Base-by-base conservation (phyloP, 2,113 vertebrate genomes). In the Glareola pratincola region DNA sequence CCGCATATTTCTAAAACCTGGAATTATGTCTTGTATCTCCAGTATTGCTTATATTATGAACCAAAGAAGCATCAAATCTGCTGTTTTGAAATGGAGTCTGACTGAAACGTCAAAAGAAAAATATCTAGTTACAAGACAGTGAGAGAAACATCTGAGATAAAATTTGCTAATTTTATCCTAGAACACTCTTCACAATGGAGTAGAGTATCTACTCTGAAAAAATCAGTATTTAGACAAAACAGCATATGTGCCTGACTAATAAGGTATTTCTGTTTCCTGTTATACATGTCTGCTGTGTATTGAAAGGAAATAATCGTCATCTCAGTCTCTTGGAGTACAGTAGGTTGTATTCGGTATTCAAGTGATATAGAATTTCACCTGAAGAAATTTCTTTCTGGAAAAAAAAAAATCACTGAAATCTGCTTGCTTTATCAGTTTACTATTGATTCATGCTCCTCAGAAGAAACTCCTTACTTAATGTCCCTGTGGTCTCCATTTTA, bases 31-130 rank as follows among this genome's bases (percentile, higher is more conserved):
- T 91, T 86, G 3, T 71, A 4, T 62, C 63, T 85, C 41, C 14
- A 59, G 48, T 54, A 69, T 83, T 90, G 17, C 29, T 68, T 92
- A 9, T 75, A 45, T 75, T 73, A 82, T 41, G 47, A 89, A 15
- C 8, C 21, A 72, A 89, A 92, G 30, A 84, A 90, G 57, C 36
- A 79, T 76, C 78, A 94, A 91, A 89, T 19, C 22, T 87, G 39
- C 18, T 78, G 43, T 64, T 96, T 84, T 72, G 83, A 93, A 91
- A 86, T 57, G 17, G 17, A 81, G 11, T 81, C 84, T 92, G 68
- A 77, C 47, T 63, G 59, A 91, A 96, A 86, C 81, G 59, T 92
- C 85, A 51, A 59, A 92, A 79, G 74, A 79, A 88, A 95, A 77
- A 88, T 68, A 80, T 18, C 54, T 74, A 63, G 24, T 83, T 95